A percentile compares a stretch with the other conserved stretches of the same genome.
Evolutionary conservation across 2,113 vertebrate genomes (phyloP).

Genomic region (Ginglymostoma cirratum): DNA sequence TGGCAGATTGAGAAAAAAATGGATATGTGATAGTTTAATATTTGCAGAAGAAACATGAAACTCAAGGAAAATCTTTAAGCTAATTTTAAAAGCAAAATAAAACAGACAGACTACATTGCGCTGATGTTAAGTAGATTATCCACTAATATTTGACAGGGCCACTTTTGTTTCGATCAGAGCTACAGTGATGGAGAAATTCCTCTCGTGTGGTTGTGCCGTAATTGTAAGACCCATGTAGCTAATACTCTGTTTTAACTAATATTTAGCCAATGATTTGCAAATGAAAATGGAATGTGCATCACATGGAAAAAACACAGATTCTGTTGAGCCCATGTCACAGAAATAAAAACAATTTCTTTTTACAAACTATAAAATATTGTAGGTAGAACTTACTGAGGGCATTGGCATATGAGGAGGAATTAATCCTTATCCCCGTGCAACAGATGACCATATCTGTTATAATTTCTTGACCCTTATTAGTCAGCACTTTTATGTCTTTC

Average conservation of each 20-base stretch:
- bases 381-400: slow-evolving; percentile 61
- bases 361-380: neutral
- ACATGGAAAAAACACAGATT: slow-evolving; percentile 16
- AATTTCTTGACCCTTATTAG: slow-evolving; percentile 61
- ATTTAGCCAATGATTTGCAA: neutral
- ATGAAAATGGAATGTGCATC: slow-evolving; percentile 39
- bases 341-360: neutral
- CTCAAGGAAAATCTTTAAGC: neutral
- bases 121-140: neutral
- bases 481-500: slow-evolving; percentile 57
- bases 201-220: neutral
- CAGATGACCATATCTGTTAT: slow-evolving; percentile 66
- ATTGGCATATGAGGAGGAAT: slow-evolving; percentile 65
- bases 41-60: neutral
- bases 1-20: neutral
- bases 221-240: neutral
- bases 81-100: neutral
- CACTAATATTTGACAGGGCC: neutral
- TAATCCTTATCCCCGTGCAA: slow-evolving; percentile 73
- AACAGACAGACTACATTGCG: neutral
- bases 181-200: neutral
- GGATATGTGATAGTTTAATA: neutral
- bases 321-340: neutral
- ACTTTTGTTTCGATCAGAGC: neutral
- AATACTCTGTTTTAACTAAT: slow-evolving; percentile 18